Conservation (phyloP, 2,113 vertebrate species). For the Pseudopipra pipra region DNA sequence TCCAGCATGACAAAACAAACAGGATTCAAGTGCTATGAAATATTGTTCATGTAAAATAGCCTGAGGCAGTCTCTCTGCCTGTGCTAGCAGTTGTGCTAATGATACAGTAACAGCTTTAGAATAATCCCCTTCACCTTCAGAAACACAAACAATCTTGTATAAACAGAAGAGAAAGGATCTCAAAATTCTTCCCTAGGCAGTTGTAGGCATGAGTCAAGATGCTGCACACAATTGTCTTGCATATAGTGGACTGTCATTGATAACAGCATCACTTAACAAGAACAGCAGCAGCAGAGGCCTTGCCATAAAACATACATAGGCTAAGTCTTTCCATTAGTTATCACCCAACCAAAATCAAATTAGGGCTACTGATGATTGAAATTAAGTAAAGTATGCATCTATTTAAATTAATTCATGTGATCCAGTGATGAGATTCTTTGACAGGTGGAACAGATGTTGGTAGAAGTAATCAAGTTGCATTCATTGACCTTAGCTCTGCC, state of each 20-base stretch:
- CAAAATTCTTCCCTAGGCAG: not conserved
- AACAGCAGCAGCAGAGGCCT: not conserved
- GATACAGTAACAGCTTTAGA: not conserved
- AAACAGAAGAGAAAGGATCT: not conserved
- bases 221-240: not conserved
- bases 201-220: not conserved
- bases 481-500: not conserved
- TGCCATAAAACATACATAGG: not conserved
- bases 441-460: not conserved
- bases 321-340: not conserved
- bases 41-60: not conserved
- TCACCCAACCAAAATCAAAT: not conserved
- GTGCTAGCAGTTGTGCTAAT: not conserved
- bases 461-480: not conserved
- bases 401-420: not conserved
- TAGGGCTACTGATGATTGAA: not conserved
- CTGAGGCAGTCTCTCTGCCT: slow-evolving; percentile 12
- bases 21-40: not conserved
- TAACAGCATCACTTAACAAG: not conserved
- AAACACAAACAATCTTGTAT: not conserved
- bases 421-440: not conserved
- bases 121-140: not conserved
- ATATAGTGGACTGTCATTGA: not conserved
- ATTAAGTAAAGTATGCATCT: not conserved
- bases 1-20: slow-evolving; percentile 5